Conservation (phyloP, 2,113 vertebrate species). For the Micromys minutus region DNA sequence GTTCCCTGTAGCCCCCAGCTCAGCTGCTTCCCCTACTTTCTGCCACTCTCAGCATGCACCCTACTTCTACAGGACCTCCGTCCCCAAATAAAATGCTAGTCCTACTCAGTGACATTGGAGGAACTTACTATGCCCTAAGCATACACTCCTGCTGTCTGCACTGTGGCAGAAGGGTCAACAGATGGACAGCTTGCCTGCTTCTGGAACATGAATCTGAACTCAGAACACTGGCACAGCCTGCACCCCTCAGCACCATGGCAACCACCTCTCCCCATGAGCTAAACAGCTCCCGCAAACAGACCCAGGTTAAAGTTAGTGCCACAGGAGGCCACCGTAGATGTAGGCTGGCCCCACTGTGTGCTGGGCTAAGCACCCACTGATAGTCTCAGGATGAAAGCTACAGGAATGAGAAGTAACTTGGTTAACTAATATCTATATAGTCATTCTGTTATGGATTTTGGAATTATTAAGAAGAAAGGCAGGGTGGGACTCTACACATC, state of each 20-base stretch:
- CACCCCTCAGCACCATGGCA: not conserved
- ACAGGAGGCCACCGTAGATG: not conserved
- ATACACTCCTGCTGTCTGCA: not conserved
- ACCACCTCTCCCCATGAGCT: not conserved
- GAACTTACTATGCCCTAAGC: not conserved
- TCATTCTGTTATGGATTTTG: not conserved
- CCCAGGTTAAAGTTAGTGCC: not conserved
- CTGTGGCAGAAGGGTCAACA: not conserved
- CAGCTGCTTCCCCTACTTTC: too few species aligned
- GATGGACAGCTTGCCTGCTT: not conserved
- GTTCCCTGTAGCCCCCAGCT: not conserved
- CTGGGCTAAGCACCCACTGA: not conserved
- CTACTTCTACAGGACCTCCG: not conserved
- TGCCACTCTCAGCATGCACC: too few species aligned
- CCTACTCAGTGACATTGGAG: not conserved
- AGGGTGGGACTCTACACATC: not conserved
- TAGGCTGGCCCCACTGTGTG: not conserved
- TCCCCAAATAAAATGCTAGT: not conserved
- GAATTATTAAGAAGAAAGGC: not conserved
- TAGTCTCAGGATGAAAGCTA: not conserved
- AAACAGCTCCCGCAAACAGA: not conserved
- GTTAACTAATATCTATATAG: not conserved
- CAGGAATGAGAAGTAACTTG: not conserved
- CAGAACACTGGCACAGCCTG: not conserved
- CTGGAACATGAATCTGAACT: not conserved